phyloP scores from a whole-genome alignment of 2,888 invertebrate genomes.

The Thereva unica region DNA sequence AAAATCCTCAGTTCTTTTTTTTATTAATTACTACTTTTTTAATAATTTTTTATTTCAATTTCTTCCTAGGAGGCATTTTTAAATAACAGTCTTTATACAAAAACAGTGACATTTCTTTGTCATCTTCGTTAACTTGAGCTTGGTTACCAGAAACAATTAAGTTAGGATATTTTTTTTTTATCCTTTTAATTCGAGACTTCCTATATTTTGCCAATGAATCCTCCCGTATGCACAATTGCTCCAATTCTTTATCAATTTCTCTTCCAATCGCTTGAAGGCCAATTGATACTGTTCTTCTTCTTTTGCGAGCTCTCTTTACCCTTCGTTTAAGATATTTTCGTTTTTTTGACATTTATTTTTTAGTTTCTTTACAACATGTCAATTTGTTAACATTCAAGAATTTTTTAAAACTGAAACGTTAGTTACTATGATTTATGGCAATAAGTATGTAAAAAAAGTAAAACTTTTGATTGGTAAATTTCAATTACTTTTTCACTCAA shows the following conservation, averaged over 20 bases:
- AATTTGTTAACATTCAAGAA: too few relatives aligned
- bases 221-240: slow-evolving; percentile 8
- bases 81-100: slow-evolving; percentile 1
- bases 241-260: slow-evolving; percentile 32
- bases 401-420: too few relatives aligned
- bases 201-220: slow-evolving; percentile 15
- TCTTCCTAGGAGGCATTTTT: background rate
- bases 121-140: background rate
- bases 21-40: too few relatives aligned
- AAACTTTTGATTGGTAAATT: too few relatives aligned
- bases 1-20: too few relatives aligned
- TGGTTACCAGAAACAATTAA: slow-evolving; percentile 28
- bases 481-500: too few relatives aligned
- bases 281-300: slow-evolving; percentile 24
- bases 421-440: too few relatives aligned
- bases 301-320: background rate
- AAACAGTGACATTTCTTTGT: slow-evolving; percentile 12
- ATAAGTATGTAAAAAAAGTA: too few relatives aligned
- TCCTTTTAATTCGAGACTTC: slow-evolving; percentile 23
- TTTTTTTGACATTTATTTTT: too few relatives aligned
- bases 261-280: slow-evolving; percentile 23
- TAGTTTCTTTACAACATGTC: too few relatives aligned
- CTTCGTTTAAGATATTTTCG: too few relatives aligned
- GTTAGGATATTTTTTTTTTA: slow-evolving; percentile 28
- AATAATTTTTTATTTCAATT: background rate